Base-by-base conservation (phyloP, 2,113 vertebrate genomes). In the Salvator merianae region DNA sequence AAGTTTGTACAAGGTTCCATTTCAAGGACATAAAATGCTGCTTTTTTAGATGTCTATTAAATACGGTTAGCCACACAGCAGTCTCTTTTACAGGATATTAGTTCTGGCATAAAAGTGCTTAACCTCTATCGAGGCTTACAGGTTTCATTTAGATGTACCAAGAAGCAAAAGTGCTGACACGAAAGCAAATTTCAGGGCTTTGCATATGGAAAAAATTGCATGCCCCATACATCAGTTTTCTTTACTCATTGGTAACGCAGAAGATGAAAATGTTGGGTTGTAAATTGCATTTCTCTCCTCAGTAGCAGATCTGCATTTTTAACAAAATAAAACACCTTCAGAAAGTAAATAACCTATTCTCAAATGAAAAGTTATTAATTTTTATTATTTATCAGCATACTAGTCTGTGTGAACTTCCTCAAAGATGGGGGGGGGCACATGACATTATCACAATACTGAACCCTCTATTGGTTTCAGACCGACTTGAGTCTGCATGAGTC, bases 51-150 rank as follows among this genome's bases (percentile, higher is more conserved):
- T 16, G 83, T 69, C 47, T 84, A 84, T 86, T 84, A 87, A 84
- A 79, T 59, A 53, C 34, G 40, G 78, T 90, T 87, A 85, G 43
- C 86, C 71, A 78, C 59, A 50, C 79, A 30, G 70, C 62, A 65
- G 47, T 47, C 84, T 68, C 87, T 6, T 34, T 43, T 82, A 32
- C 50, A 81, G 16, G 87, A 78, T 40, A 80, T 87, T 73, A 69
- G 28, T 81, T 82, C 55, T 5, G 71, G 32, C 78, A 72, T 85
- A 79, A 90, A 91, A 81, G 24, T n/a, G 38, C 36, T 20, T 69
- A 84, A 84, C 85, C 70, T 81, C 73, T 59, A 79, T 32, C 76
- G 40, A 82, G 79, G 20, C 70, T 91, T 89, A 22, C 59, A 89
- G 81, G 71, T 86, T 73, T 50, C 72, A 50, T 50, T 89, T 81